These are phyloP conservation scores for Pseudomyrmex cubaensis DNA, from an alignment of 1,140 invertebrate species.

Conservation along the genomic window DNA sequence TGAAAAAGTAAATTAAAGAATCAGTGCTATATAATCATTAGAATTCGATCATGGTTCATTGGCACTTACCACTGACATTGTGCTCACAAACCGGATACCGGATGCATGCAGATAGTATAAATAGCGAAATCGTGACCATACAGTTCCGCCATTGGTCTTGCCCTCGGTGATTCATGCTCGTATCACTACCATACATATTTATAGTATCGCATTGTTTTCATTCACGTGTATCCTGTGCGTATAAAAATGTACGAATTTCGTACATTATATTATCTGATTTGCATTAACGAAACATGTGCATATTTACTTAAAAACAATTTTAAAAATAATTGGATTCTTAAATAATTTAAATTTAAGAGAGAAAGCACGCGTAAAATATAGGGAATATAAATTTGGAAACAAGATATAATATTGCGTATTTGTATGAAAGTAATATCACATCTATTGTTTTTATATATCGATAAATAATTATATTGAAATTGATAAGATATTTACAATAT, in stretches of 20 bases:
- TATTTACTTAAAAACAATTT: conserved; percentile 22
- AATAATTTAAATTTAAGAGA: neutral
- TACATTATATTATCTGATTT: neutral
- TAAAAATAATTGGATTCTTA: neutral
- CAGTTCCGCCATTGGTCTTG: conserved; percentile 39
- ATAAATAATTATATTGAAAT: neutral
- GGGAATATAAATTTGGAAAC: neutral
- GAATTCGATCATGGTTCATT: conserved; percentile 73
- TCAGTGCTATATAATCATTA: conserved; percentile 58
- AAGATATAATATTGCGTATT: too few relatives aligned
- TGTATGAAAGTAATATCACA: neutral
- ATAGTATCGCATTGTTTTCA: conserved; percentile 60
- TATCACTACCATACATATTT: conserved; percentile 65
- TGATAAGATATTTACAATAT: neutral
- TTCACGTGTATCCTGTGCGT: conserved; percentile 31
- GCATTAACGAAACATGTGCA: too few relatives aligned
- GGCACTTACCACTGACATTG: conserved; percentile 71
- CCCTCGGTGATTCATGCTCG: conserved; percentile 52
- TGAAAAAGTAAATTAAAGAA: conserved; percentile 33
- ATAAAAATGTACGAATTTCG: conserved; percentile 5
- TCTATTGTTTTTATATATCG: neutral
- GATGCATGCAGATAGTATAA: conserved; percentile 68
- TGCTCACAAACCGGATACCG: conserved; percentile 72
- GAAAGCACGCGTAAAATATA: too few relatives aligned
- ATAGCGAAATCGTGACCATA: conserved; percentile 66